Base-by-base conservation (phyloP, 2,888 invertebrate genomes). In the Fissipunctia ypsillon region DNA sequence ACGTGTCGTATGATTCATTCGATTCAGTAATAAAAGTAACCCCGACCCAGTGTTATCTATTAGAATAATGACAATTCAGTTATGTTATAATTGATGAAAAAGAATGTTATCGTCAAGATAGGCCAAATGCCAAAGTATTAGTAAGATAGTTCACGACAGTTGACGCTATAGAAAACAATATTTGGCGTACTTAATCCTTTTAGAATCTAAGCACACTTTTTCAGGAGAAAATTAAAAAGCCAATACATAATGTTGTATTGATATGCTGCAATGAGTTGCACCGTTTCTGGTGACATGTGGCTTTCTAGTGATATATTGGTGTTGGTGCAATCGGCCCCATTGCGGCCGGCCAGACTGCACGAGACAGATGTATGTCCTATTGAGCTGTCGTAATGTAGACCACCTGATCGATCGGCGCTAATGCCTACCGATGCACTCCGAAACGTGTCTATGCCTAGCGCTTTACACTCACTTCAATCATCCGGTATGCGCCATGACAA, bases 311-410 rank as follows among this genome's bases (percentile, higher is more conserved):
- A 78, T 73, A 83, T 79, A 67, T 86, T 80, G 64, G 61, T 57
- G 81, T 66, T 78, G 83, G 80, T 88, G 90, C 89, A 91, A 89
- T 89, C 84, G 87, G 79, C 87, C 80, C 81, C 83, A 88, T 91
- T 91, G 88, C 88, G 78, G 74, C 70, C 83, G 82, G 78, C 83
- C 86, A 63, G 65, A 35, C 72, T 71, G 84, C 88, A 89, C 89
- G 87, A 90, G 92, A 93, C 90, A 91, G 89, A 92, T 91, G 89
- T 90, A 89, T 92, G 90, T 91, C 87, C 89, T 90, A 94, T 94
- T 92, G 91, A 93, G 88, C 89, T 93, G 93, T 94, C 92, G 83
- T 84, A 81, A 86, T 84, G 90, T 91, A 89, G 88, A 84, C 87
- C 90, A 91, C 90, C 91, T 92, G 91, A 92, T 88, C 88, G 90